Evolutionary conservation across 2,113 vertebrate species (phyloP).

Genomic region (Pomatostomus ruficeps): DNA sequence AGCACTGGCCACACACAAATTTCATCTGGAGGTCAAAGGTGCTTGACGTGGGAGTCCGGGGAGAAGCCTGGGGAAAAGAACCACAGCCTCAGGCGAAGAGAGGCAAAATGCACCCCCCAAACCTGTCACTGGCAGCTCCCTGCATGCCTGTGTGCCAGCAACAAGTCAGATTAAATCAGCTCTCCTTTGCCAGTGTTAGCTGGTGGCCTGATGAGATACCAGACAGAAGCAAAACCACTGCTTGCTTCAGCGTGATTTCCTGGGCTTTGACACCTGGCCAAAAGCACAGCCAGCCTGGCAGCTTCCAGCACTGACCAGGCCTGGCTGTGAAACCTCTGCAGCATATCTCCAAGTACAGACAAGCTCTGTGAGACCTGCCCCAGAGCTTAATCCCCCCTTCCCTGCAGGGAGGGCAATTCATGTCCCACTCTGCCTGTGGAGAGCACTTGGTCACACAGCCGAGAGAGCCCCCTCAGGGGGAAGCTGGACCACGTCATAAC

Average conservation of each 20-base stretch:
- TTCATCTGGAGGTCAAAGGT: conserved; percentile 87
- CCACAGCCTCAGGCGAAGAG: not conserved
- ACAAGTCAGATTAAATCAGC: not conserved
- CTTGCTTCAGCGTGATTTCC: not conserved
- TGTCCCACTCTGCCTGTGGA: not conserved
- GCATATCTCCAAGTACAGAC: not conserved
- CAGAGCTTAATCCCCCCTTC: not conserved
- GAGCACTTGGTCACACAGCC: fast-evolving
- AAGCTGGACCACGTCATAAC: not conserved
- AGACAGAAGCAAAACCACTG: not conserved
- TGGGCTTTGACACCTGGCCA: not conserved
- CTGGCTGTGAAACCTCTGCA: not conserved
- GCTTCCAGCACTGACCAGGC: not conserved
- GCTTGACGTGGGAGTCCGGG: conserved; percentile 61
- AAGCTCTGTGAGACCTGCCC: not conserved
- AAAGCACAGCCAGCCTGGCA: not conserved
- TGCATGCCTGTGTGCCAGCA: fast-evolving
- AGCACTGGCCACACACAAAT: conserved; percentile 90
- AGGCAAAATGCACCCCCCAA: not conserved
- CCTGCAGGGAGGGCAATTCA: not conserved
- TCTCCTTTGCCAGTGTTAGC: not conserved
- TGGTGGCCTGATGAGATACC: not conserved
- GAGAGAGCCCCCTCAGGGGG: not conserved
- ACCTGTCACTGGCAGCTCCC: not conserved
- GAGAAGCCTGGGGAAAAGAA: conserved; percentile 55